phyloP scores from a whole-genome alignment of 2,113 vertebrate species.

The Lynx canadensis region DNA sequence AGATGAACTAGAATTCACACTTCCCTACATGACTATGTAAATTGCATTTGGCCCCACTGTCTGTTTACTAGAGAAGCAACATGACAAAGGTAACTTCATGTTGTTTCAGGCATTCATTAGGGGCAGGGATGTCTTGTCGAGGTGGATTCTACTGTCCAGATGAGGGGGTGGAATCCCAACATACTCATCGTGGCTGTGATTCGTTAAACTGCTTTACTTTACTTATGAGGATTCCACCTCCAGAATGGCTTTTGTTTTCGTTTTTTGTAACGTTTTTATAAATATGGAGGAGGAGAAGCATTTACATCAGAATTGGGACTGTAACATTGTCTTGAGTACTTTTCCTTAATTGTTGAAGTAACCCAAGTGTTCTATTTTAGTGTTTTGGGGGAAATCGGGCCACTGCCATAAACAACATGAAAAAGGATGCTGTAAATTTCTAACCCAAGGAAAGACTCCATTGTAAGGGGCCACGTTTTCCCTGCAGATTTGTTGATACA shows the following conservation, averaged over 20 bases:
- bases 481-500: neutral
- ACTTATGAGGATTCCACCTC: neutral
- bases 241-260: neutral
- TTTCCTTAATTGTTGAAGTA: neutral
- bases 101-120: too few relatives aligned
- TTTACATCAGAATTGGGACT: neutral
- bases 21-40: neutral
- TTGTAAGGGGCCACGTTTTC: neutral
- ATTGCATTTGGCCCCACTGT: neutral
- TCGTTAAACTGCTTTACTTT: fast-evolving
- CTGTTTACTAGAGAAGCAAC: neutral
- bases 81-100: neutral
- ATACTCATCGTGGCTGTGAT: fast-evolving
- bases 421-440: neutral
- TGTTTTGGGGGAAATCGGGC: neutral
- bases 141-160: too few relatives aligned
- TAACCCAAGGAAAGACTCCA: neutral
- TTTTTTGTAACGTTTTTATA: neutral
- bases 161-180: neutral
- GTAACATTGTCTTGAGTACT: neutral
- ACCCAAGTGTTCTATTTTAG: neutral
- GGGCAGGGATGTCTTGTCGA: fast-evolving
- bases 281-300: neutral
- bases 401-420: neutral
- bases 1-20: neutral